phyloP scores from a whole-genome alignment of 1,140 invertebrate genomes.

The Dendrolimus punctatus region DNA sequence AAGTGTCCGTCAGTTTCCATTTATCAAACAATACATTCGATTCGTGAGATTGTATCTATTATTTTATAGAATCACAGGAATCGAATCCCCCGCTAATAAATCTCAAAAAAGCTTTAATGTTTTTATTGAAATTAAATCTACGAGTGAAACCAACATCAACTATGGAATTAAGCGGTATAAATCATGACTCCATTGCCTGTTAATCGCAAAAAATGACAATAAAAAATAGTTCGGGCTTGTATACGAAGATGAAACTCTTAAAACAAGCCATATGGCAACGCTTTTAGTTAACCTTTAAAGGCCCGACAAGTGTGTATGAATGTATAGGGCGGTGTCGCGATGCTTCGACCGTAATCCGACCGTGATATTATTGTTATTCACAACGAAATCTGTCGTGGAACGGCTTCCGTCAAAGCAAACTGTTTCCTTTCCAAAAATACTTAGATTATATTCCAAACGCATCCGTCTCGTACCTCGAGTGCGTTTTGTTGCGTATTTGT shows the following conservation, averaged over 20 bases:
- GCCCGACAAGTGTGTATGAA: constrained; percentile 19
- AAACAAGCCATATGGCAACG: constrained; percentile 27
- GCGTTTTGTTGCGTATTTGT: constrained; percentile 24
- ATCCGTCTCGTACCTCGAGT: constrained; percentile 28
- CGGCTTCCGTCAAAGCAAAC: constrained; percentile 20
- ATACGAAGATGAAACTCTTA: constrained; percentile 2
- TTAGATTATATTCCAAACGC: constrained; percentile 30
- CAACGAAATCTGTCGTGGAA: constrained; percentile 29
- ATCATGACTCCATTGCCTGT: no score
- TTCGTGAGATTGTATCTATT: no score
- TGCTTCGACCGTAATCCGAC: constrained; percentile 26
- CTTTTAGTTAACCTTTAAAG: constrained; percentile 43
- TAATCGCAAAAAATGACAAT: no score
- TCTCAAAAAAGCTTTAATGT: no score
- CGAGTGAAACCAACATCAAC: no score
- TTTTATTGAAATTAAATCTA: no score
- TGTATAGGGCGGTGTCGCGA: constrained; percentile 20
- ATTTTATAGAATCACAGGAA: no score
- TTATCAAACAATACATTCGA: no score
- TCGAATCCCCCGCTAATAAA: no score
- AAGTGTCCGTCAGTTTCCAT: no score
- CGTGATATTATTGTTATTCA: constrained; percentile 36
- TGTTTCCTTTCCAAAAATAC: constrained; percentile 37
- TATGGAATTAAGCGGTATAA: no score
- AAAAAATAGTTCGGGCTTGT: no score